These are phyloP conservation scores for Amiota mariae DNA, from an alignment of 2,888 invertebrate genomes.

Conservation along the genomic window DNA sequence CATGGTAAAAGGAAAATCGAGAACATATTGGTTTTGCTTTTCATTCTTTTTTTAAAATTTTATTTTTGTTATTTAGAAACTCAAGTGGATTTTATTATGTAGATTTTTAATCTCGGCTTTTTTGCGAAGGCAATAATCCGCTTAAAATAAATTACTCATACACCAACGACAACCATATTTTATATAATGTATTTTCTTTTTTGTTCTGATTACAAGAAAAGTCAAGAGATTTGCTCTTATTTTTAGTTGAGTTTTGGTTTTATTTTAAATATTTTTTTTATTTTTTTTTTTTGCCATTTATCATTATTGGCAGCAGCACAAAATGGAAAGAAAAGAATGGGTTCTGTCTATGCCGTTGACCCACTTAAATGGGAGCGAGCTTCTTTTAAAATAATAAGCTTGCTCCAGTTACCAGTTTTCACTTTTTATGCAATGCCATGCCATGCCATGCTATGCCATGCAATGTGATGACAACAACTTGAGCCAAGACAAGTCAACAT, in stretches of 20 bases:
- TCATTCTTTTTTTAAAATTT: too few species aligned
- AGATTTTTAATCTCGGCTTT: neutral
- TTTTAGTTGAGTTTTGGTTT: too few species aligned
- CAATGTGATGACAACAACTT: too few species aligned
- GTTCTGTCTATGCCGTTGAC: neutral
- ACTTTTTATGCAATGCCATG: neutral
- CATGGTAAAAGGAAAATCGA: too few species aligned
- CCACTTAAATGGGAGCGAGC: neutral
- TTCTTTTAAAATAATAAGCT: conserved; percentile 21
- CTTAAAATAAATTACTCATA: conserved; percentile 27
- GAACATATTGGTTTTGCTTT: too few species aligned
- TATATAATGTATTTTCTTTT: neutral
- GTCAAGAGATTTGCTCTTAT: neutral
- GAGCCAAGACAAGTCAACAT: too few species aligned
- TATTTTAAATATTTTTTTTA: too few species aligned
- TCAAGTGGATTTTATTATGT: too few species aligned
- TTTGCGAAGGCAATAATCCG: conserved; percentile 7
- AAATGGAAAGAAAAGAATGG: neutral
- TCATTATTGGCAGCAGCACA: conserved; percentile 22
- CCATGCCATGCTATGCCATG: too few species aligned
- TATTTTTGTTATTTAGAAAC: too few species aligned
- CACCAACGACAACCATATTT: neutral
- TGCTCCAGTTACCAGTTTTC: conserved; percentile 5
- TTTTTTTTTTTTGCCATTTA: neutral
- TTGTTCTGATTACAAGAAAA: neutral